Percentiles rank a stretch among this genome's conserved stretches.
Conservation (phyloP, 2,113 vertebrate species). For the Amphiprion ocellaris region DNA sequence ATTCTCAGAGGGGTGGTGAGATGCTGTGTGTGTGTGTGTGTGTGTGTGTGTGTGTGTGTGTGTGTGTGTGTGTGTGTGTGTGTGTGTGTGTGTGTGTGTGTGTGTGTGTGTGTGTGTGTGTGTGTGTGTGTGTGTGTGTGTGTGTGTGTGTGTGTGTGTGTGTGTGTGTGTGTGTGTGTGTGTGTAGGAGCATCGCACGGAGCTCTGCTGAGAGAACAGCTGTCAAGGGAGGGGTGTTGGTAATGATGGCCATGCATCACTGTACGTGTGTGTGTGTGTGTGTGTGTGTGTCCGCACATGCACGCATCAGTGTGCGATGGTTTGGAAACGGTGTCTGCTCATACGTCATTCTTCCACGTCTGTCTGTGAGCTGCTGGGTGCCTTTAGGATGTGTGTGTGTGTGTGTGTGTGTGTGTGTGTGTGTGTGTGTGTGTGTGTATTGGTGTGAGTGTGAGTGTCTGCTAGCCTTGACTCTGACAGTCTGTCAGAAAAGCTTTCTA, state of each 20-base stretch:
- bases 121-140: too few relatives aligned
- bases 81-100: too few relatives aligned
- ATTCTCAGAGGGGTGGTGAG: constrained; percentile 34
- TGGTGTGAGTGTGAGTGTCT: constrained; percentile 27
- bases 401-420: constrained; percentile 29
- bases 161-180: constrained; percentile 11
- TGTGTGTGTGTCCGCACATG: constrained; percentile 34
- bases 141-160: constrained; percentile 28
- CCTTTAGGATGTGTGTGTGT: constrained; percentile 42
- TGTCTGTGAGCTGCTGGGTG: constrained; percentile 51
- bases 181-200: constrained; percentile 38
- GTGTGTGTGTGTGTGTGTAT: constrained; percentile 16
- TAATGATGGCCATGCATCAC: constrained; percentile 74
- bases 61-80: too few relatives aligned
- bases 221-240: constrained; percentile 63
- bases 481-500: constrained; percentile 78
- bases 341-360: constrained; percentile 58
- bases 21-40: constrained; percentile 23
- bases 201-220: constrained; percentile 72
- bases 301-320: constrained; percentile 23
- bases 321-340: constrained; percentile 47
- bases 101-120: too few relatives aligned
- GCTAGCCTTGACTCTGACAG: constrained; percentile 45
- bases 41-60: not conserved
- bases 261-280: constrained; percentile 29